Percentiles rank a stretch among this genome's conserved stretches.
Conservation (phyloP, 2,113 vertebrate genomes). For the Rhinichthys klamathensis region DNA sequence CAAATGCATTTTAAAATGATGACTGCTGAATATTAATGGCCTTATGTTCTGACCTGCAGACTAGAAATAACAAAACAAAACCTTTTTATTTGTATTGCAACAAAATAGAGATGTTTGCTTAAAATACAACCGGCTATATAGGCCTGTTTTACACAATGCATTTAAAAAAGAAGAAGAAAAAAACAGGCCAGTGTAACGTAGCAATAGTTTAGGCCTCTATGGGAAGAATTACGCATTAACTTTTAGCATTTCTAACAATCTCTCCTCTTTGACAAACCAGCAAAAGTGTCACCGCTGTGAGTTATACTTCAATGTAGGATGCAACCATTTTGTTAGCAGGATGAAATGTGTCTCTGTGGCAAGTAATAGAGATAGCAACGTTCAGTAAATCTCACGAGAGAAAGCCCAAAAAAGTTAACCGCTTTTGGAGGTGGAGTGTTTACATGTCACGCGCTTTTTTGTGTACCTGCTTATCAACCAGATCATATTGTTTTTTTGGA, state of each 20-base stretch:
- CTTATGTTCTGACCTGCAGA: not conserved
- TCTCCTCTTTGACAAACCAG: not conserved
- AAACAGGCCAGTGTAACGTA: not conserved
- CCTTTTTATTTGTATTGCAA: not conserved
- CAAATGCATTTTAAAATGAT: conserved; percentile 24
- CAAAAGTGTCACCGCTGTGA: not conserved
- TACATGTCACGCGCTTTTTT: not conserved
- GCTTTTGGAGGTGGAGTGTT: conserved; percentile 17
- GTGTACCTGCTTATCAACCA: not conserved
- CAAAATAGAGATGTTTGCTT: not conserved
- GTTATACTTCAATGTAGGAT: not conserved
- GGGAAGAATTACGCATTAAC: not conserved
- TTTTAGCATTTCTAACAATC: not conserved
- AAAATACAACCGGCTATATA: not conserved
- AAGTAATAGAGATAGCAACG: not conserved
- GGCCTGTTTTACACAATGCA: too few species aligned
- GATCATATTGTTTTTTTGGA: not conserved
- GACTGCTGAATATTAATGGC: conserved; percentile 8
- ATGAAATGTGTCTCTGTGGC: conserved; percentile 1
- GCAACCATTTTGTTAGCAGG: not conserved
- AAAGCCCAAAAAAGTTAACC: conserved; percentile 10
- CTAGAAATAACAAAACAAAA: not conserved
- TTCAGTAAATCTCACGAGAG: conserved; percentile 18
- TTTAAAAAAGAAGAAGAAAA: not conserved
- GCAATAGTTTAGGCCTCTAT: conserved; percentile 14